Evolutionary conservation across 2,888 invertebrate species (phyloP).

Genomic region (Chironomus tentans): DNA sequence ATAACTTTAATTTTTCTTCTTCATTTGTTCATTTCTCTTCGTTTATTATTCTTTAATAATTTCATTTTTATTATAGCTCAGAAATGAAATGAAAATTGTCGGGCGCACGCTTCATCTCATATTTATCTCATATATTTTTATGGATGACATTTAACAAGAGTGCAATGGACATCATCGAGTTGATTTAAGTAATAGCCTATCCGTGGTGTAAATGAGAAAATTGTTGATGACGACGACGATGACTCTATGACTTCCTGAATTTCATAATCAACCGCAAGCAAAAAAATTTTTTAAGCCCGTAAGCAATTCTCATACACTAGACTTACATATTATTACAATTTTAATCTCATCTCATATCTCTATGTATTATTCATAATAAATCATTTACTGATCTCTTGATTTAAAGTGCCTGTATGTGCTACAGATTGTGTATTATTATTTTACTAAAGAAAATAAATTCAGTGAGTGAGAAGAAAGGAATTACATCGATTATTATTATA

Average conservation of each 20-base stretch:
- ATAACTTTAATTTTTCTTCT: too few relatives aligned
- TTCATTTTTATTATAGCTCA: neutral
- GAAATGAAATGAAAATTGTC: neutral
- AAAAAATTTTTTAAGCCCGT: neutral
- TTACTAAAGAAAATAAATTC: neutral
- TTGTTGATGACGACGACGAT: too few relatives aligned
- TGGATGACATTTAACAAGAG: too few relatives aligned
- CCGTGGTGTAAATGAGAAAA: too few relatives aligned
- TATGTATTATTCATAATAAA: neutral
- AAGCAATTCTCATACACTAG: neutral
- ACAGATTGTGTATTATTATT: too few relatives aligned
- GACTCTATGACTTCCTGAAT: neutral
- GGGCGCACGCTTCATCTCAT: neutral
- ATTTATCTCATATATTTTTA: neutral
- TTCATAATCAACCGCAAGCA: neutral
- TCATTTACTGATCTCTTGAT: conserved; percentile 6
- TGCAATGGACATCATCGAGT: too few relatives aligned
- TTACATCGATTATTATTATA: neutral
- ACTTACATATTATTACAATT: neutral
- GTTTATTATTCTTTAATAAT: too few relatives aligned
- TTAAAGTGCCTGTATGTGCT: neutral
- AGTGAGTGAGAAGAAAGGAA: neutral
- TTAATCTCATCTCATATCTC: neutral
- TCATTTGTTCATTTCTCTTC: too few relatives aligned
- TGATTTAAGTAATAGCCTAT: too few relatives aligned